Evolutionary conservation across 2,113 vertebrate genomes (phyloP).

Genomic region (Lepidothrix coronata): DNA sequence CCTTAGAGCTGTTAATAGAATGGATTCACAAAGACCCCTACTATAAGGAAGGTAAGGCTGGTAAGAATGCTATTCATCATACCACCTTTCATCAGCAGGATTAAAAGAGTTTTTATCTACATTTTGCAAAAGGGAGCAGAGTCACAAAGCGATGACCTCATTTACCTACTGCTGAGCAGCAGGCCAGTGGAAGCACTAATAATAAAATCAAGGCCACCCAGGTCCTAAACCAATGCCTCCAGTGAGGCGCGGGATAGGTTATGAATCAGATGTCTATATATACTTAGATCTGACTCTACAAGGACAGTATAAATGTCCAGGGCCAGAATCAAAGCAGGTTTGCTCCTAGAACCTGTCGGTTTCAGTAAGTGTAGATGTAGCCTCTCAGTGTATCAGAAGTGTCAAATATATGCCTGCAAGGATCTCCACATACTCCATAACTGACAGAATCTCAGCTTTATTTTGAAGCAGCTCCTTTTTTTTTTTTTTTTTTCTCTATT

Average conservation of each 20-base stretch:
- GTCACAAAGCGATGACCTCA: slow-evolving; percentile 56
- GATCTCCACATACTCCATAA: neutral
- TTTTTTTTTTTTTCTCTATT: neutral
- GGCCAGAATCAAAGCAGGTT: neutral
- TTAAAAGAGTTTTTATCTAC: slow-evolving; percentile 67
- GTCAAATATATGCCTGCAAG: neutral
- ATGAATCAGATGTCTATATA: slow-evolving; percentile 38
- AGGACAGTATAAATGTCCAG: neutral
- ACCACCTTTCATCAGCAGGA: slow-evolving; percentile 57
- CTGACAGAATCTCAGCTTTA: neutral
- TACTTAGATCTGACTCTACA: neutral
- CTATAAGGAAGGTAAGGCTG: slow-evolving; percentile 37
- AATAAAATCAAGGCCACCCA: slow-evolving; percentile 63
- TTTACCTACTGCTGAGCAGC: slow-evolving; percentile 62
- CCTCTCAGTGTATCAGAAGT: neutral
- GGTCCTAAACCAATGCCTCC: slow-evolving; percentile 39
- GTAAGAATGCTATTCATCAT: slow-evolving; percentile 57
- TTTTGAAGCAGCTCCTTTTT: neutral
- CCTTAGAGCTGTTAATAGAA: slow-evolving; percentile 61
- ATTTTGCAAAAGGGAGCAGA: slow-evolving; percentile 36
- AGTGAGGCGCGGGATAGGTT: neutral
- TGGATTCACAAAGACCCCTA: slow-evolving; percentile 47
- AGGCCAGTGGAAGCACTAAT: slow-evolving; percentile 48
- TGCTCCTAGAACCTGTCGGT: neutral
- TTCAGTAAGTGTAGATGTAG: neutral